These are phyloP conservation scores for Drosophila sturtevanti DNA, from an alignment of 1,140 invertebrate species.

Conservation along the genomic window DNA sequence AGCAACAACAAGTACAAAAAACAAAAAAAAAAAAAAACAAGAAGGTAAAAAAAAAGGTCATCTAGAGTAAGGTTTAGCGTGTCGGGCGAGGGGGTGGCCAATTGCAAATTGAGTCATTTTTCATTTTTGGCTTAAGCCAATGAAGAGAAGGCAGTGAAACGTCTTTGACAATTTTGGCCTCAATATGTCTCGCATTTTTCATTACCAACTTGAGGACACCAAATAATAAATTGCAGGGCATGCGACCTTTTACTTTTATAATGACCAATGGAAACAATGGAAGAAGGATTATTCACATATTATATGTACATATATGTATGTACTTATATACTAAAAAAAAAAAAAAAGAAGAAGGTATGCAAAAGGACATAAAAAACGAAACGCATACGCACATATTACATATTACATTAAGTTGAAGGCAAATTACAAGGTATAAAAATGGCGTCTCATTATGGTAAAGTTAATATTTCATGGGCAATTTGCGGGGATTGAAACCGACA, in stretches of 20 bases:
- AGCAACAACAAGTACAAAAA: background rate
- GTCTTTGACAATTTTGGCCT: constrained; percentile 47
- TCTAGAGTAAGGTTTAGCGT: background rate
- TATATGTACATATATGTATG: background rate
- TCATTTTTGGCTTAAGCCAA: constrained; percentile 60
- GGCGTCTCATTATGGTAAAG: constrained; percentile 74
- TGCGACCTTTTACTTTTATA: background rate
- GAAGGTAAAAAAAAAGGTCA: constrained; percentile 9
- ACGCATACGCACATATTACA: constrained; percentile 37
- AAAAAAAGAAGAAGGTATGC: background rate
- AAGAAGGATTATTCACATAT: background rate
- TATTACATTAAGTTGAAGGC: constrained; percentile 49
- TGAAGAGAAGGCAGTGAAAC: background rate
- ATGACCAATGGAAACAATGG: background rate
- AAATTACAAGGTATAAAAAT: constrained; percentile 74
- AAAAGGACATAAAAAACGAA: constrained; percentile 15
- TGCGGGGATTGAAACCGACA: constrained; percentile 77
- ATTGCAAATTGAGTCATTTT: constrained; percentile 75
- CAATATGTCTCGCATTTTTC: constrained; percentile 59
- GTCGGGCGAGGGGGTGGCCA: constrained; percentile 9
- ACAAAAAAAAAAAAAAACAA: constrained; percentile 6
- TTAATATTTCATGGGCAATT: constrained; percentile 81
- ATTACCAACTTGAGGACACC: constrained; percentile 17
- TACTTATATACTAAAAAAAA: background rate
- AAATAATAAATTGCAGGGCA: constrained; percentile 1